Evolutionary conservation across 2,888 invertebrate species (phyloP).

Genomic region (Agapetus fuscipes): DNA sequence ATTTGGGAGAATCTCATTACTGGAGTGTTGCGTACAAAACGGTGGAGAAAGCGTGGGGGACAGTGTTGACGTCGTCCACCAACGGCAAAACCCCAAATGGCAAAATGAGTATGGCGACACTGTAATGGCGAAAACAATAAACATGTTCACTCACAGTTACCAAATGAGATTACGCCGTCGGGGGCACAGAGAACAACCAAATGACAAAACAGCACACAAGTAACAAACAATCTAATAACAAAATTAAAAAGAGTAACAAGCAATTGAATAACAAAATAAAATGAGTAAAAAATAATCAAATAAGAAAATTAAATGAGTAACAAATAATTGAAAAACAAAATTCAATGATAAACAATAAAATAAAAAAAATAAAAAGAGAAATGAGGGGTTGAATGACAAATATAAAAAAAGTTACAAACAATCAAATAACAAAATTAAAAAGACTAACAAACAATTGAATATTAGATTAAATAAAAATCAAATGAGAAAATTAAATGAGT

Average conservation of each 20-base stretch:
- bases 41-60: too few relatives aligned
- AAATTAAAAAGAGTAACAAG: slow-evolving; percentile 19
- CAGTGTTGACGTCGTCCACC: slow-evolving; percentile 30
- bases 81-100: slow-evolving; percentile 75
- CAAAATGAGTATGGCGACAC: slow-evolving; percentile 60
- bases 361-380: slow-evolving; percentile 8
- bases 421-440: slow-evolving; percentile 25
- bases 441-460: not conserved
- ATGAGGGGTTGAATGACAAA: slow-evolving; percentile 21
- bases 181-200: slow-evolving; percentile 26
- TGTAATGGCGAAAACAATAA: slow-evolving; percentile 14
- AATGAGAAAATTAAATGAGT: not conserved
- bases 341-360: slow-evolving; percentile 22
- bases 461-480: not conserved
- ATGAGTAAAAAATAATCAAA: not conserved
- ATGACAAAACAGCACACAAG: slow-evolving; percentile 18
- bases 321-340: not conserved
- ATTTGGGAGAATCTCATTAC: too few relatives aligned
- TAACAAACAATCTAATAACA: slow-evolving; percentile 27
- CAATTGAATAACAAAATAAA: not conserved
- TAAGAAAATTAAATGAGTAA: not conserved
- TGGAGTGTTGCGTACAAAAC: too few relatives aligned
- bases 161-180: slow-evolving; percentile 92
- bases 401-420: slow-evolving; percentile 25
- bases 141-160: slow-evolving; percentile 82